These are phyloP conservation scores for Cheilosia vernalis DNA, from an alignment of 2,888 invertebrate species.

Conservation along the genomic window DNA sequence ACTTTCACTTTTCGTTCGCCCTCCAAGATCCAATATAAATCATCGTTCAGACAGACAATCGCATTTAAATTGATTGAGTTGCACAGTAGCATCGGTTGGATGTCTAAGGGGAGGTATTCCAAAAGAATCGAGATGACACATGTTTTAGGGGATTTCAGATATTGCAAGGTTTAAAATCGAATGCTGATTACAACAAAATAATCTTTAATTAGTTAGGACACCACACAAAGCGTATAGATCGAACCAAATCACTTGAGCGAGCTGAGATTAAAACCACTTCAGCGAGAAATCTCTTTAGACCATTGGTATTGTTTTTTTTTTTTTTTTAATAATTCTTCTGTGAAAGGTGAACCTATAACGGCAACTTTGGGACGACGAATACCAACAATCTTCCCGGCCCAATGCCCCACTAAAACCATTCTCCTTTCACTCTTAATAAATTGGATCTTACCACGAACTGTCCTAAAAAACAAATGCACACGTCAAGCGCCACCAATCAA, in stretches of 20 bases:
- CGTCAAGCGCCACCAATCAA: constrained; percentile 28
- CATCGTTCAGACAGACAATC: constrained; percentile 52
- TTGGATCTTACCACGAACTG: constrained; percentile 52
- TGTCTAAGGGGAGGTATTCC: not conserved
- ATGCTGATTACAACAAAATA: too few species aligned
- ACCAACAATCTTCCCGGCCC: not conserved
- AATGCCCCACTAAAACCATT: not conserved
- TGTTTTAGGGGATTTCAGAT: not conserved
- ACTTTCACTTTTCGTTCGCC: constrained; percentile 31
- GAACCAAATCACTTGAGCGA: too few species aligned
- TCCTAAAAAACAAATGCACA: constrained; percentile 25
- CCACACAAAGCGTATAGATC: too few species aligned
- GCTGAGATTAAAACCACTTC: too few species aligned
- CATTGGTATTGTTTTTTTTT: too few species aligned
- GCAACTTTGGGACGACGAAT: too few species aligned
- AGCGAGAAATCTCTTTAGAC: too few species aligned
- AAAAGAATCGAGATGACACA: not conserved
- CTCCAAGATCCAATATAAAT: constrained; percentile 21
- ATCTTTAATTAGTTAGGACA: too few species aligned
- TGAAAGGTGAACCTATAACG: too few species aligned
- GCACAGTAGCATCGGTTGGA: not conserved
- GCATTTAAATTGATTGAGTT: constrained; percentile 51
- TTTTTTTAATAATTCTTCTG: too few species aligned
- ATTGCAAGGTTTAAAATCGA: too few species aligned
- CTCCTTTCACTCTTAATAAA: constrained; percentile 3